phyloP scores from a whole-genome alignment of 2,113 vertebrate genomes.

The Myotis lucifugus region DNA sequence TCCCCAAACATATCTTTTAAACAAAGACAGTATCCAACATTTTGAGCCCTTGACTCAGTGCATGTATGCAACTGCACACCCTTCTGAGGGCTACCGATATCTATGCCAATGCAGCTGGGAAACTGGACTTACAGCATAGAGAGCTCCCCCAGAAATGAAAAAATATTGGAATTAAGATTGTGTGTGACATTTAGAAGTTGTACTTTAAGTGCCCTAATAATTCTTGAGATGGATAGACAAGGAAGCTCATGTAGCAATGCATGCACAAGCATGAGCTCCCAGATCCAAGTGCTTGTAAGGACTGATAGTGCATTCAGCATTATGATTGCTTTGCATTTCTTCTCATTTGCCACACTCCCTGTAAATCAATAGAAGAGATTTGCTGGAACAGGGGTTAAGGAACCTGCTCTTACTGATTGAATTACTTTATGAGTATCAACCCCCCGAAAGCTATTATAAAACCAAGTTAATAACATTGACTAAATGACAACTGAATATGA shows the following conservation, averaged over 20 bases:
- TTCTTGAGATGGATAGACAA: not conserved
- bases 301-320: not conserved
- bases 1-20: not conserved
- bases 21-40: not conserved
- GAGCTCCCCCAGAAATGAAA: not conserved
- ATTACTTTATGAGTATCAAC: constrained; percentile 47
- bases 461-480: constrained; percentile 65
- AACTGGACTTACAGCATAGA: not conserved
- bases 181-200: constrained; percentile 36
- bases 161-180: constrained; percentile 1
- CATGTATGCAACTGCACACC: not conserved
- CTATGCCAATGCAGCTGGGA: not conserved
- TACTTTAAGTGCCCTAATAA: constrained; percentile 37
- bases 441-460: constrained; percentile 61
- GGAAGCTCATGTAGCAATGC: not conserved
- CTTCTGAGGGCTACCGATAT: not conserved
- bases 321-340: constrained; percentile 60
- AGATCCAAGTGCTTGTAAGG: not conserved
- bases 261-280: not conserved
- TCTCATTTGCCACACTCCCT: constrained; percentile 35
- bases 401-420: constrained; percentile 54
- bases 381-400: constrained; percentile 59
- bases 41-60: not conserved
- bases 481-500: constrained; percentile 64
- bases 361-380: constrained; percentile 66